Evolutionary conservation across 1,140 invertebrate species (phyloP).

Genomic region (Lepidurus arcticus): DNA sequence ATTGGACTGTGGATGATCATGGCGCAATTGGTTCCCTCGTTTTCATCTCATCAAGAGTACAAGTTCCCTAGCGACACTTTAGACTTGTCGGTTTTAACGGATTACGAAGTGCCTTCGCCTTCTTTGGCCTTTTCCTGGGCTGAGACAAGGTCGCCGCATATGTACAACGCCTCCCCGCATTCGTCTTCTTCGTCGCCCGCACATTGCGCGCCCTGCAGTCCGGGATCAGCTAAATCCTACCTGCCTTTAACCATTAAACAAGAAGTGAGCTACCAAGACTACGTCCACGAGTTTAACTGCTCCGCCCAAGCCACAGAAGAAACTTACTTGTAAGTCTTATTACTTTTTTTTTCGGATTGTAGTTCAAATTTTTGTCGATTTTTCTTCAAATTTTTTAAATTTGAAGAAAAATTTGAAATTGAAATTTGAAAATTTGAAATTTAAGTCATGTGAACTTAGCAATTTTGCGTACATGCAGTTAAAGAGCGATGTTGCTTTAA

Average conservation of each 20-base stretch:
- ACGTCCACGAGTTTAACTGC: not conserved
- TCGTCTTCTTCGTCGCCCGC: not conserved
- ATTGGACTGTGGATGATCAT: not conserved
- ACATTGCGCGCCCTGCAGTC: slow-evolving; percentile 13
- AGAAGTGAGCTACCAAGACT: not conserved
- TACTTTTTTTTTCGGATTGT: not conserved
- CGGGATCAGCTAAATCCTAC: not conserved
- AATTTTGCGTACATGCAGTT: too few relatives aligned
- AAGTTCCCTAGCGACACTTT: not conserved
- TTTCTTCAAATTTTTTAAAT: not conserved
- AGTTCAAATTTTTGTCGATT: not conserved
- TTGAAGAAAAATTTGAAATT: too few relatives aligned
- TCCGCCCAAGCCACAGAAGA: not conserved
- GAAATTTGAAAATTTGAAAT: too few relatives aligned
- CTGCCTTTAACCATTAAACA: not conserved
- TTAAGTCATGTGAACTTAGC: too few relatives aligned
- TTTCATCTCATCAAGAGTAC: not conserved
- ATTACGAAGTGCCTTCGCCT: slow-evolving; percentile 27
- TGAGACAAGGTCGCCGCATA: not conserved
- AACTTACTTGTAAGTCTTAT: not conserved
- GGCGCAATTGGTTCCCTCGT: slow-evolving; percentile 7
- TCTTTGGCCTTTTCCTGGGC: slow-evolving; percentile 27
- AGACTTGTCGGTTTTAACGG: slow-evolving; percentile 15
- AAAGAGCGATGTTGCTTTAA: too few relatives aligned
- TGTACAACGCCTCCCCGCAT: slow-evolving; percentile 23